Evolutionary conservation across 2,113 vertebrate genomes (phyloP).

Genomic region (Willisornis vidua): DNA sequence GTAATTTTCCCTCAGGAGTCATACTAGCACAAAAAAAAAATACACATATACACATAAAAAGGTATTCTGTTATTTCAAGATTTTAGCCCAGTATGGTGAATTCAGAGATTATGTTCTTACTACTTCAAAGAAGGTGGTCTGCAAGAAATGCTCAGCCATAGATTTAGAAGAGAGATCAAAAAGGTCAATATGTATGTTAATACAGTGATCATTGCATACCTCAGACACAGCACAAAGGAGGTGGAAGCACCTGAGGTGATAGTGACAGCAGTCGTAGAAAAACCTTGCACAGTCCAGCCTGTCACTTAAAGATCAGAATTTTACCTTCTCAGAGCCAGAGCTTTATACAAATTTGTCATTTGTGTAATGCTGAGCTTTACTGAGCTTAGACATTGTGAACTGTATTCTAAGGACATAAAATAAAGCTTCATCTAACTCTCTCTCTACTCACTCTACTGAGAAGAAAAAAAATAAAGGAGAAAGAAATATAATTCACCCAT

Average conservation of each 20-base stretch:
- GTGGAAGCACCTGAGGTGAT: neutral
- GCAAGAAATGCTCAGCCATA: neutral
- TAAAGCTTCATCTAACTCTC: neutral
- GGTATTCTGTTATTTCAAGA: neutral
- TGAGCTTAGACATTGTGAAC: neutral
- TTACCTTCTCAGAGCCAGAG: neutral
- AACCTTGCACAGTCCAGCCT: neutral
- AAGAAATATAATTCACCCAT: neutral
- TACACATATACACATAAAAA: rapidly evolving
- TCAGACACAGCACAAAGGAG: neutral
- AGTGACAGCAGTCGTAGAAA: neutral
- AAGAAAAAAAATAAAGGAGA: neutral
- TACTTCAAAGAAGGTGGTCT: neutral
- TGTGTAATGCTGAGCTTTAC: neutral
- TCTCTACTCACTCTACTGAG: neutral
- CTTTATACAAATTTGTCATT: neutral
- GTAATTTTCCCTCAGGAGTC: neutral
- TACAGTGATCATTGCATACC: neutral
- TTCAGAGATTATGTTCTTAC: neutral
- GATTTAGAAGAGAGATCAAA: neutral
- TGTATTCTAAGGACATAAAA: neutral
- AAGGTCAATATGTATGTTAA: neutral
- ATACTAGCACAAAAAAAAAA: neutral
- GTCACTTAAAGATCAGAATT: neutral
- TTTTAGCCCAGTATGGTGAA: neutral